A percentile compares a stretch with the other conserved stretches of the same genome.
phyloP scores from a whole-genome alignment of 37 sponge, comb jelly and placozoan species.

The Petrosia ficiformis region DNA sequence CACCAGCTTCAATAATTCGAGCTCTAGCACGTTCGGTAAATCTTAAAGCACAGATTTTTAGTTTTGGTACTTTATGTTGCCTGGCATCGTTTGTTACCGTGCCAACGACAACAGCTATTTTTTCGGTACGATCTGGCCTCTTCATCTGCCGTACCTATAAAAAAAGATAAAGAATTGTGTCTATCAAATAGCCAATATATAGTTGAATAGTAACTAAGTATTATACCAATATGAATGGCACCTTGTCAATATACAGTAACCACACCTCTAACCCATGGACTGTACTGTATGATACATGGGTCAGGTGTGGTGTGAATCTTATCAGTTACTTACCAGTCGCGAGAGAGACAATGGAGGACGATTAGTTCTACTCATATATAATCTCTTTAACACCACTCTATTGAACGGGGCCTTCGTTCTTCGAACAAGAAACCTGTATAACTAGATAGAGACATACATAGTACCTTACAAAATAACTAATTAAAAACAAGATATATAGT shows the following conservation, averaged over 20 bases:
- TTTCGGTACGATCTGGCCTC: constrained; percentile 50
- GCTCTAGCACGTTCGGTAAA: constrained; percentile 94
- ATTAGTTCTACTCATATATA: constrained; percentile 93
- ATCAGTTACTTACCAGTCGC: constrained; percentile 65
- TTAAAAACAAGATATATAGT: neutral
- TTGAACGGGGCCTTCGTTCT: constrained; percentile 93
- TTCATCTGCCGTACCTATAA: constrained; percentile 86
- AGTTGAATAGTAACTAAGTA: neutral
- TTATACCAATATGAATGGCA: neutral
- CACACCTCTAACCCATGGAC: neutral
- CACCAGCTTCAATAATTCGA: constrained; percentile 94
- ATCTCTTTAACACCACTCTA: constrained; percentile 90
- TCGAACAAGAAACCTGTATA: constrained; percentile 93
- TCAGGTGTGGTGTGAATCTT: neutral
- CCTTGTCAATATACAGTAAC: neutral
- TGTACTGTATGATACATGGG: neutral
- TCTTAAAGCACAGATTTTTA: constrained; percentile 74
- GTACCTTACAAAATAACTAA: constrained; percentile 13
- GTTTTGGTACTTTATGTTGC: constrained; percentile 76
- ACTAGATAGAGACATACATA: constrained; percentile 40
- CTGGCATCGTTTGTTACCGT: constrained; percentile 94
- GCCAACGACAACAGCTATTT: constrained; percentile 95
- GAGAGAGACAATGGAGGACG: constrained; percentile 93
- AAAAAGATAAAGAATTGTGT: constrained; percentile 6
- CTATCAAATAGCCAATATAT: neutral